Base-by-base conservation (phyloP, 2,113 vertebrate genomes). In the Scartelaos histophorus region DNA sequence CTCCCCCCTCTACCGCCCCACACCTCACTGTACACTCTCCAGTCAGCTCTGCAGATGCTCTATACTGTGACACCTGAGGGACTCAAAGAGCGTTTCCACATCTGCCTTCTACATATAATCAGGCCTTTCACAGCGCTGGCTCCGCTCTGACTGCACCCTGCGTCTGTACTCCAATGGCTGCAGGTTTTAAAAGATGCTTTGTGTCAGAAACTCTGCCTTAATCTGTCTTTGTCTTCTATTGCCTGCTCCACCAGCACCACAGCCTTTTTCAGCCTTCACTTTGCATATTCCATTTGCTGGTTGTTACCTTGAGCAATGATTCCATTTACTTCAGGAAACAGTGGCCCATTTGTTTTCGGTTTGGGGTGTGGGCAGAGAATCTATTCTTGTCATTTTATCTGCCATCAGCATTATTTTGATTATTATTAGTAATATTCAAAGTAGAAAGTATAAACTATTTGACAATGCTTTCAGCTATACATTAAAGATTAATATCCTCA, bases 271-370 rank as follows among this genome's bases (percentile, higher is more conserved):
- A 61, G 71, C 82, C 88, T 88, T 91, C 85, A 88, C 82, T 90
- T 88, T 91, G 92, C 91, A 93, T 93, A 93, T 93, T 92, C 87
- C 91, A 94, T 95, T 95, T 90, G 90, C 91, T 90, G 93, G 34
- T 89, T 83, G 93, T 92, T 91, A 95, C 93, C 92, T 85, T 90
- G 88, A 95, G 93, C 92, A 83, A 92, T 92, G 93, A 94, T 92
- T 87, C 88, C 87, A 93, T 93, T 94, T 88, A 77, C 85, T 83
- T 80, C 71, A 57, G 66, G 82, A 86, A 89, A 83, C 67, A 81
- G 67, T 62, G 65, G 24, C 71, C 78, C 80, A 89, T 89, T 90
- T 90, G 81, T 86, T 89, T 82, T 69, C 71, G 60, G 71, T 67
- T 47, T 66, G 60, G 22, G 34, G 65, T 47, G 66, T 53, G 64